phyloP scores from a whole-genome alignment of 92 coral and sea anemone species.

The Desmophyllum pertusum region DNA sequence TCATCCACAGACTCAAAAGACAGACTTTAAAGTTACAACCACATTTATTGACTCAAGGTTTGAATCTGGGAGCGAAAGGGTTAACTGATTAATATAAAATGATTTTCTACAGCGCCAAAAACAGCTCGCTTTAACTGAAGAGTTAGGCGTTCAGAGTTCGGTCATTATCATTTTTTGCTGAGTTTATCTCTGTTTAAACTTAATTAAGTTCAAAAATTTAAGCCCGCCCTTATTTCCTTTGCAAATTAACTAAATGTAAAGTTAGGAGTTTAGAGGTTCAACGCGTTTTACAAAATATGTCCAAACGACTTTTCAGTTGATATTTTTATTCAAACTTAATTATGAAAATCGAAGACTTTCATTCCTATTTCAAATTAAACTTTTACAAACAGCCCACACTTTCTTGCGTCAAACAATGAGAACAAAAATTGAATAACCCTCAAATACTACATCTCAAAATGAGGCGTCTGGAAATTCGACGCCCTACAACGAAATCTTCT shows the following conservation, averaged over 20 bases:
- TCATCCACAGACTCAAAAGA: too few species aligned
- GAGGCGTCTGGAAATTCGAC: background rate
- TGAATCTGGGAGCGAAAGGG: too few species aligned
- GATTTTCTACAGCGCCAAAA: too few species aligned
- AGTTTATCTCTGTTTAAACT: slow-evolving; percentile 11
- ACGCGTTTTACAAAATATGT: background rate
- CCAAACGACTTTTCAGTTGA: background rate
- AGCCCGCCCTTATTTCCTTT: background rate
- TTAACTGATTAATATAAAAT: too few species aligned
- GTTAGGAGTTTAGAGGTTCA: background rate
- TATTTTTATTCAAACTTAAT: too few species aligned
- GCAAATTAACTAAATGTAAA: background rate
- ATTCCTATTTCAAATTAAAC: background rate
- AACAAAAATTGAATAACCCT: background rate
- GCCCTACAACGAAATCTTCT: background rate
- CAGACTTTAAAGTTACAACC: too few species aligned
- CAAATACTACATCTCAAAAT: background rate
- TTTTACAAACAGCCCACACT: background rate
- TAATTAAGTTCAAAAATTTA: background rate
- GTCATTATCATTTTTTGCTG: background rate
- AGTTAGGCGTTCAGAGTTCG: background rate
- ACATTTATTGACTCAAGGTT: too few species aligned
- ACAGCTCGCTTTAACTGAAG: too few species aligned
- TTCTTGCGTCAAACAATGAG: background rate
- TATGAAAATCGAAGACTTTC: background rate